Percentiles rank a stretch among this genome's conserved stretches.
Conservation (phyloP, 1,140 invertebrate species). For the Aphis gossypii region DNA sequence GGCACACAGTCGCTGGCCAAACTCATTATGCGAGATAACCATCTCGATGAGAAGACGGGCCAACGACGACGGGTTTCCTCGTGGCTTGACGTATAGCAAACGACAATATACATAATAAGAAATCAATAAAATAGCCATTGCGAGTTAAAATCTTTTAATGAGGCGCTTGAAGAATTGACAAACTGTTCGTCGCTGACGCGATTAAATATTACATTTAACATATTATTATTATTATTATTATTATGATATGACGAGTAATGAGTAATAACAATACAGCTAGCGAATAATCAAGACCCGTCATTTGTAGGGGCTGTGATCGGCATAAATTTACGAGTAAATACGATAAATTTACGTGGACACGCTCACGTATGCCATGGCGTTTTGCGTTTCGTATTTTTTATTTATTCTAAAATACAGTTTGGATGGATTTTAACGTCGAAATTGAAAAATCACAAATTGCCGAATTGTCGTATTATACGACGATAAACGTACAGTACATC, state of each 20-base stretch:
- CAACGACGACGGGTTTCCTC: neutral
- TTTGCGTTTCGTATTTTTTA: neutral
- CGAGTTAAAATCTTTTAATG: neutral
- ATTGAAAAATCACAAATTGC: no score
- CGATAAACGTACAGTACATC: no score
- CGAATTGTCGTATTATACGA: no score
- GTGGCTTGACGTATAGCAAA: neutral
- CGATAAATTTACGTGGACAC: neutral
- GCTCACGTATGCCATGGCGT: neutral
- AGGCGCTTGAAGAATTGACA: neutral
- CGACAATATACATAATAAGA: neutral
- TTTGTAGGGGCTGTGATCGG: neutral
- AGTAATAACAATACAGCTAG: neutral
- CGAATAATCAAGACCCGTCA: neutral
- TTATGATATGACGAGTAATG: neutral
- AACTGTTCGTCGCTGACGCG: neutral
- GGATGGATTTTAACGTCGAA: no score
- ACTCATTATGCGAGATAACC: constrained; percentile 7
- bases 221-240: no score
- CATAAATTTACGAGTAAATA: neutral
- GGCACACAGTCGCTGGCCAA: neutral
- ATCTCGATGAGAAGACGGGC: neutral
- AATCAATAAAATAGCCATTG: neutral
- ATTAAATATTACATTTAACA: neutral
- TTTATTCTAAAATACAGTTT: no score